These are phyloP conservation scores for Pangasianodon gigas DNA, from an alignment of 2,113 vertebrate species.

Conservation along the genomic window DNA sequence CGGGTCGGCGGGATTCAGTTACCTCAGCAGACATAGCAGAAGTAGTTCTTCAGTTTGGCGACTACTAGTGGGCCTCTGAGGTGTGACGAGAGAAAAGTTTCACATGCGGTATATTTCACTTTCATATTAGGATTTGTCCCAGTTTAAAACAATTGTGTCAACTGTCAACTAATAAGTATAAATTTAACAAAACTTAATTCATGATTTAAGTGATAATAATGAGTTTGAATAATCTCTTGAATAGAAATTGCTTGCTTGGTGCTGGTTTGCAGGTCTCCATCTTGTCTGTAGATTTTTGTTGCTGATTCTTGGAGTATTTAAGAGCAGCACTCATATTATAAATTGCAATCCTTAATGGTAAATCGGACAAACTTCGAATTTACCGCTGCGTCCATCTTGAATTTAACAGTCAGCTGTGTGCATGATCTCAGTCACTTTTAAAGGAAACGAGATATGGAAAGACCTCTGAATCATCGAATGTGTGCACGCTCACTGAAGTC, in stretches of 20 bases:
- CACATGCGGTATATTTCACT: neutral
- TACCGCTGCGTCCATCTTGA: neutral
- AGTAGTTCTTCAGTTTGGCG: neutral
- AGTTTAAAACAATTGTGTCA: neutral
- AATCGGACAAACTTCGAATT: neutral
- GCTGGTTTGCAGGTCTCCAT: neutral
- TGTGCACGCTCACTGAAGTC: conserved; percentile 1
- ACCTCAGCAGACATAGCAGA: neutral
- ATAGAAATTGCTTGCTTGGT: neutral
- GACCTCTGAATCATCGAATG: conserved; percentile 4
- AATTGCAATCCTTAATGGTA: neutral
- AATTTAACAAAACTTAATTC: neutral
- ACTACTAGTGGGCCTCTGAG: neutral
- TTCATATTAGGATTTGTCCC: neutral
- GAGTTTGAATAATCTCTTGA: neutral
- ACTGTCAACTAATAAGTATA: no score
- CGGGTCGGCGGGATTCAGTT: neutral
- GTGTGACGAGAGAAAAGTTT: neutral
- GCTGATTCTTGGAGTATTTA: neutral
- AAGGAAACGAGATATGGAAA: conserved; percentile 34
- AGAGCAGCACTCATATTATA: neutral
- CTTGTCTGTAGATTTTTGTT: neutral
- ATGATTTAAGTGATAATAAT: neutral
- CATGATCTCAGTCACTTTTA: conserved; percentile 4
- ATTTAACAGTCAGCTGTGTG: neutral